Base-by-base conservation (phyloP, 2,797 vertebrate species). In the Moxostoma hubbsi region DNA sequence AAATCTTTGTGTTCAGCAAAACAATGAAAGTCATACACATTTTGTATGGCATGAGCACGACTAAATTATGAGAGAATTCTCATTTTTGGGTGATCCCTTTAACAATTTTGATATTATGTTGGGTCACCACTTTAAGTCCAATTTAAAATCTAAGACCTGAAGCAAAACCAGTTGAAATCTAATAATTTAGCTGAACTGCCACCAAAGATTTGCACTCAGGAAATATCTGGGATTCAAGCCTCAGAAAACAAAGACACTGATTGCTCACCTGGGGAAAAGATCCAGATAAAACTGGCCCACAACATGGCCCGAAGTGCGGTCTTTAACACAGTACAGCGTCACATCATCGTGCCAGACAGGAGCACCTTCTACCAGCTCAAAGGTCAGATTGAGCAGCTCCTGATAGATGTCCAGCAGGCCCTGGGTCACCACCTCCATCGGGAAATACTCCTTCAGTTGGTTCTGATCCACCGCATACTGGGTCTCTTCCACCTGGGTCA, bases 401-500 rank as follows among this genome's bases (percentile, higher is more conserved):
- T 99, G 97, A 90, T 99, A 99, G 88, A 99, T 97, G 87, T 90
- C 92, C 87, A 99, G 83, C 65, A 99, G 93, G n/a, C 98, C 97
- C 0, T 62, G 86, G 0, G 98, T 99, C 87, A 99, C 97, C 89
- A 97, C 96, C 84, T 98, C 94, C 95, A 98, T 96, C 4, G 98
- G 98, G 83, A 99, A 99, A 80, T 95, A 99, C 89, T 98, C 97
- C 94, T 98, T 98, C 71, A 99, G 87, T 75, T 94, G 92, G 87
- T 99, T 97, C 92, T 98, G 98, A 77, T 99, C 97, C 90, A 99
- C 97, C 0, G 93, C 94, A 49, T 96, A 99, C 87, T 93, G 95
- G 0, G 94, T 96, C 92, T 98, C 97, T 91, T 98, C 97, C 93
- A 99, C 97, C 91, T 96, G 97, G 74, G 96, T 99, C 97, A 98